Conservation (phyloP, 2,888 invertebrate species). For the Galeruca laticollis region DNA sequence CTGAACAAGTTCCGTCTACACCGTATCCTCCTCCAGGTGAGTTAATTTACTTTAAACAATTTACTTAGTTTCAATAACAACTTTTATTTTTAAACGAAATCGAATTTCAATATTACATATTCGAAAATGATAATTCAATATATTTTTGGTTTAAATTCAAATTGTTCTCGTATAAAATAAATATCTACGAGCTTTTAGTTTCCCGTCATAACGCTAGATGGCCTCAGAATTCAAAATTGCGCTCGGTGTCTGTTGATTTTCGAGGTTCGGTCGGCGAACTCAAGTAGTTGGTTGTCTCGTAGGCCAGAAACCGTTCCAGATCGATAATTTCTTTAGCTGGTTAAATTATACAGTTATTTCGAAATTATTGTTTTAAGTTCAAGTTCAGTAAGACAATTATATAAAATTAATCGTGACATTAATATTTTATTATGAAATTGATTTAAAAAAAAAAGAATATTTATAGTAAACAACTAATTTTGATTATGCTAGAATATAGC, state of each 20-base stretch:
- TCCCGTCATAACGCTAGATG: conserved; percentile 57
- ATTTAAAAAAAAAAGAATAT: too few species aligned
- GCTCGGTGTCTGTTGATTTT: conserved; percentile 30
- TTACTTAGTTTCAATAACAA: too few species aligned
- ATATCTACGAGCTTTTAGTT: conserved; percentile 12
- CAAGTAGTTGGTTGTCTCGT: conserved; percentile 19
- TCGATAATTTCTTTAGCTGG: conserved; percentile 28
- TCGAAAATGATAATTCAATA: background rate
- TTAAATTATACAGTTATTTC: conserved; percentile 16
- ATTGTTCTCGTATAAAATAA: background rate
- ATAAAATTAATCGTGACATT: conserved; percentile 10
- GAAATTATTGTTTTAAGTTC: conserved; percentile 21
- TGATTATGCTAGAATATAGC: background rate
- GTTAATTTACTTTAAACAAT: conserved; percentile 36
- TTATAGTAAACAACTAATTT: too few species aligned
- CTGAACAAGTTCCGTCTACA: conserved; percentile 79
- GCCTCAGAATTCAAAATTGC: conserved; percentile 53
- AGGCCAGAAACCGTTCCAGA: conserved; percentile 16
- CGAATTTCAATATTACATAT: background rate
- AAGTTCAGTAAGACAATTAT: conserved; percentile 29
- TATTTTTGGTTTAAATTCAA: background rate
- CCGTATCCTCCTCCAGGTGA: conserved; percentile 84
- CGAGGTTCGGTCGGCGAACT: conserved; percentile 39
- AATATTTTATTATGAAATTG: too few species aligned
- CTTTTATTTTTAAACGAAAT: too few species aligned